These are phyloP conservation scores for Rosalia funebris DNA, from an alignment of 2,888 invertebrate genomes.

Conservation along the genomic window DNA sequence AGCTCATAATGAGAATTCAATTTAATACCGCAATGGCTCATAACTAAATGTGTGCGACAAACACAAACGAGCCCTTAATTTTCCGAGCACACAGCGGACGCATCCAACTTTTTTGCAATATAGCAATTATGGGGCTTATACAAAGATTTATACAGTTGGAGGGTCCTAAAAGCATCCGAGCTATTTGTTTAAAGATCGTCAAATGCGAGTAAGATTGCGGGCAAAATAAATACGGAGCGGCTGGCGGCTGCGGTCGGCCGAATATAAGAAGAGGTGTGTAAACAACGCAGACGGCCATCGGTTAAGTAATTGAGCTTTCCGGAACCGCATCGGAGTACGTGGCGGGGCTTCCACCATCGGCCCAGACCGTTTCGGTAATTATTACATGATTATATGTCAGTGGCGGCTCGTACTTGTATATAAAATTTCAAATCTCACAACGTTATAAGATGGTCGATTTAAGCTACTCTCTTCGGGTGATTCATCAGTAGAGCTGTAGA, in stretches of 20 bases:
- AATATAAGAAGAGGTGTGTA: constrained; percentile 59
- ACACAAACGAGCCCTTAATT: constrained; percentile 1
- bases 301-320: constrained; percentile 62
- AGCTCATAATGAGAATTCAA: too few relatives aligned
- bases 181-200: constrained; percentile 57
- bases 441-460: too few relatives aligned
- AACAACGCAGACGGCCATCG: constrained; percentile 60
- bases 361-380: constrained; percentile 45
- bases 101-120: constrained; percentile 17
- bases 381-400: constrained; percentile 53
- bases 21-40: too few relatives aligned
- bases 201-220: constrained; percentile 54
- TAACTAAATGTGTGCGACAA: constrained; percentile 2
- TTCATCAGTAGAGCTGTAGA: too few relatives aligned
- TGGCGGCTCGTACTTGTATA: not conserved
- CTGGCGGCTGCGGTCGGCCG: constrained; percentile 42
- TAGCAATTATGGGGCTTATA: constrained; percentile 44
- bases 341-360: not conserved
- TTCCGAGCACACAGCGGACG: not conserved
- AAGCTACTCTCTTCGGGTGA: too few relatives aligned
- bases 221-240: constrained; percentile 52
- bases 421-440: too few relatives aligned
- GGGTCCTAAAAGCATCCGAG: constrained; percentile 41
- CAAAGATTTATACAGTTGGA: constrained; percentile 45
- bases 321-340: constrained; percentile 47